Evolutionary conservation across 2,113 vertebrate species (phyloP), one percentile per base, ranked within the genome.

Genomic region (Lagopus muta): DNA sequence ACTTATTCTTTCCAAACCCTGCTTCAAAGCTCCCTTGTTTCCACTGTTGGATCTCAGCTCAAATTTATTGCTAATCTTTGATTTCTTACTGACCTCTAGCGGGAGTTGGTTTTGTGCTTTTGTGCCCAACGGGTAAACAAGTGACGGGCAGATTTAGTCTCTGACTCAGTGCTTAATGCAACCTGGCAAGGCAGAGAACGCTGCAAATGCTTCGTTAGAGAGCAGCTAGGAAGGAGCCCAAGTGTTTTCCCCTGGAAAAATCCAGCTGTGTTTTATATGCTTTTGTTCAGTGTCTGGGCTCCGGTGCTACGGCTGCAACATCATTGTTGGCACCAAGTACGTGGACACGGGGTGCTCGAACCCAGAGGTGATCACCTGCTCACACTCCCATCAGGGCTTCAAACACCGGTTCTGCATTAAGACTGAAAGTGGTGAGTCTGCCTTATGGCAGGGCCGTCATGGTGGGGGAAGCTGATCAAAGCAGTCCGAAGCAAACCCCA

Each of bases 321-420:
- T 99, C 84, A 96, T 99, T 48, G 97, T 98, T 15, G 98, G 98
- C 58, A 97, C 98, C 95, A 98, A 97, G 82, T 98, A 98, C 12
- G 98, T 99, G 93, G 98, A 98, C 73, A 97, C 97, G 82, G 99
- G 99, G 38, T 99, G 99, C 96, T 98, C 98, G 43, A 98, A 97
- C 64, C 98, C 99, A 3, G 98, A 99, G 95, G 98, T 99, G 93
- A 98, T 99, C 97, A 98, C 98, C 96, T 99, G 99, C 95, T 97
- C 98, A 73, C 98, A 98, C 91, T 99, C 98, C 54, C 98, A 99
- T 97, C 98, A 98, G 88, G 99, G 99, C 87, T 99, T 99, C 98
- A 99, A 98, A 88, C 99, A 99, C 86, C 97, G 98, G 6, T 99
- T 99, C 97, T 99, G 99, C 97, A 98, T 99, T 95, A 99, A 98